Evolutionary conservation across 2,888 invertebrate species (phyloP).

Genomic region (Callyntrura guangdongensis): DNA sequence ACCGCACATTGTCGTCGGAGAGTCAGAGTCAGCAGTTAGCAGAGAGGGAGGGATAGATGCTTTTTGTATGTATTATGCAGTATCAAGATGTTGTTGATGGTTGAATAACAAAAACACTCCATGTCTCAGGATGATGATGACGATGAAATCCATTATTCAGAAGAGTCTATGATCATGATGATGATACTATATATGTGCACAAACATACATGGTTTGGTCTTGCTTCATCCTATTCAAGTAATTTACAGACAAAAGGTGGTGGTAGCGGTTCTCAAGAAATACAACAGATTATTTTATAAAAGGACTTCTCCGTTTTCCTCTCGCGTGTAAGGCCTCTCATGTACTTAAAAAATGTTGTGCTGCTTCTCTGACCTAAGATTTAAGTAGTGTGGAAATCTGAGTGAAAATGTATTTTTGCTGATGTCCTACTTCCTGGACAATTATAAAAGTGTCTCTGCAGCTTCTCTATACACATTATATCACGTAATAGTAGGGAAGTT

Average conservation of each 20-base stretch:
- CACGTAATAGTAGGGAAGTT: too few species aligned
- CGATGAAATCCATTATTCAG: constrained; percentile 47
- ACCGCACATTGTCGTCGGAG: constrained; percentile 1
- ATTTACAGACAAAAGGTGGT: constrained; percentile 47
- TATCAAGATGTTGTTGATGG: constrained; percentile 10
- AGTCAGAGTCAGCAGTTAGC: not conserved
- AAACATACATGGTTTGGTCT: not conserved
- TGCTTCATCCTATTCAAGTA: constrained; percentile 20
- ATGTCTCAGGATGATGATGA: constrained; percentile 11
- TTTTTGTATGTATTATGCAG: not conserved
- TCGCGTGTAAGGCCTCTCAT: not conserved
- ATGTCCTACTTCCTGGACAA: constrained; percentile 28
- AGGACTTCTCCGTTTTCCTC: constrained; percentile 11
- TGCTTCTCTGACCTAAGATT: not conserved
- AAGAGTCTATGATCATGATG: not conserved
- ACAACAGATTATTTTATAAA: constrained; percentile 39
- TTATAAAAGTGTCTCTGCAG: constrained; percentile 50
- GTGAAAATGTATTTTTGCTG: not conserved
- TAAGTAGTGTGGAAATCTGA: not conserved
- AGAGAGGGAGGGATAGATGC: not conserved
- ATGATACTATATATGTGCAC: constrained; percentile 6
- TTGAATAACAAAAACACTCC: constrained; percentile 34
- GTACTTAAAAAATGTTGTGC: not conserved
- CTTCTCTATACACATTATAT: not conserved
- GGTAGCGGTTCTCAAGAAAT: not conserved